Percentiles rank a stretch among this genome's conserved stretches.
These are phyloP conservation scores for Cephalopterus ornatus DNA, from an alignment of 2,113 vertebrate species.

Conservation along the genomic window DNA sequence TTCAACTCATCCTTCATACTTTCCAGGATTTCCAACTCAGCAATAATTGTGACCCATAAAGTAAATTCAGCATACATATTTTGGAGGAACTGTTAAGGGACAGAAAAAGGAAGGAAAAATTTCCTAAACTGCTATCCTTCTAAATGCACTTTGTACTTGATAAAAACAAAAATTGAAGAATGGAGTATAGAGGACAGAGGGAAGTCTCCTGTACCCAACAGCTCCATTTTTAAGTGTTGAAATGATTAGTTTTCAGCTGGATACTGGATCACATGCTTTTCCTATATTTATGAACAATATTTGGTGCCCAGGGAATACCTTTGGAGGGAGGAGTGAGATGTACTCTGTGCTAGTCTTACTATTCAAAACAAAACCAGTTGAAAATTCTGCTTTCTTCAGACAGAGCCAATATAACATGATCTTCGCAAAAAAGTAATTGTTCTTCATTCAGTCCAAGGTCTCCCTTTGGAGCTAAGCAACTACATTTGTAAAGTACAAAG, in stretches of 20 bases:
- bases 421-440: background rate
- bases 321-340: background rate
- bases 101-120: background rate
- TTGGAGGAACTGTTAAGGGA: background rate
- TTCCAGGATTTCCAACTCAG: background rate
- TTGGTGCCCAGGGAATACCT: background rate
- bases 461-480: background rate
- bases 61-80: background rate
- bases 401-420: background rate
- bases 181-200: background rate
- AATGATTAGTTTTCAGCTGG: background rate
- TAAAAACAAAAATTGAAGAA: background rate
- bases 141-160: background rate
- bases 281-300: background rate
- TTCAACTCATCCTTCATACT: background rate
- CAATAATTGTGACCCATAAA: background rate
- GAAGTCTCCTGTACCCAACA: background rate
- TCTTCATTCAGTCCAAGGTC: background rate
- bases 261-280: background rate
- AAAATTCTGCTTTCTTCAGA: background rate
- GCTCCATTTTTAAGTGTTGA: background rate
- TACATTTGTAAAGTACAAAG: background rate
- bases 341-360: background rate
- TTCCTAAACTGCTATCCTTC: background rate
- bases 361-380: background rate